Percentiles rank a stretch among this genome's conserved stretches.
These are phyloP conservation scores for Pterocles orientalis DNA, from an alignment of 2,113 vertebrate genomes.

Conservation along the genomic window DNA sequence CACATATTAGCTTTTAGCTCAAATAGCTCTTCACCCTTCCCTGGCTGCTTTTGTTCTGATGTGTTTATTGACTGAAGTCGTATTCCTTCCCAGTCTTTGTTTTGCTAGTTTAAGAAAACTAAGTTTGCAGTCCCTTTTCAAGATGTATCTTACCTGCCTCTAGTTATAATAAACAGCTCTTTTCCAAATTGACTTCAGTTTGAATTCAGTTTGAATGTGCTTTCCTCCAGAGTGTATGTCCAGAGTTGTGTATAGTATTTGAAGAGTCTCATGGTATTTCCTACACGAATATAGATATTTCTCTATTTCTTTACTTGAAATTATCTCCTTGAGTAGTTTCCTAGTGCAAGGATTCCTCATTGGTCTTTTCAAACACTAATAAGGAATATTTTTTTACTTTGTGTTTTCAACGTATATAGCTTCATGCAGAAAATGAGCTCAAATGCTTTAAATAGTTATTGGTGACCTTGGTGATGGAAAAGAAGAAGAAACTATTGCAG, in stretches of 20 bases:
- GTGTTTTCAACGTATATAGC: neutral
- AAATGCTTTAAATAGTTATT: neutral
- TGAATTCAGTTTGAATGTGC: neutral
- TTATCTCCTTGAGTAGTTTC: neutral
- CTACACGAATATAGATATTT: neutral
- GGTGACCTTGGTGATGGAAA: neutral
- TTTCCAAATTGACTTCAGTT: neutral
- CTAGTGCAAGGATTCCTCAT: neutral
- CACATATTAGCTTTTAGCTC: neutral
- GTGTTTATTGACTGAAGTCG: neutral
- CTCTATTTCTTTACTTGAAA: neutral
- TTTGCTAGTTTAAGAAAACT: neutral
- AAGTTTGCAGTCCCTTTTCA: neutral
- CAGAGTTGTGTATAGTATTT: neutral
- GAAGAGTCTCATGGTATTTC: neutral
- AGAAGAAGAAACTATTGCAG: neutral
- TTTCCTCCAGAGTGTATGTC: neutral
- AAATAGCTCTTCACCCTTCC: neutral
- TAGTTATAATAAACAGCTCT: neutral
- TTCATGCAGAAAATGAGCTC: neutral
- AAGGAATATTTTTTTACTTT: neutral
- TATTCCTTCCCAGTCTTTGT: neutral
- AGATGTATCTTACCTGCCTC: neutral
- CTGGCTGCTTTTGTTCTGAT: neutral
- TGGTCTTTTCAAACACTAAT: neutral